phyloP scores from a whole-genome alignment of 1,140 invertebrate genomes.

The Caerostris darwini region DNA sequence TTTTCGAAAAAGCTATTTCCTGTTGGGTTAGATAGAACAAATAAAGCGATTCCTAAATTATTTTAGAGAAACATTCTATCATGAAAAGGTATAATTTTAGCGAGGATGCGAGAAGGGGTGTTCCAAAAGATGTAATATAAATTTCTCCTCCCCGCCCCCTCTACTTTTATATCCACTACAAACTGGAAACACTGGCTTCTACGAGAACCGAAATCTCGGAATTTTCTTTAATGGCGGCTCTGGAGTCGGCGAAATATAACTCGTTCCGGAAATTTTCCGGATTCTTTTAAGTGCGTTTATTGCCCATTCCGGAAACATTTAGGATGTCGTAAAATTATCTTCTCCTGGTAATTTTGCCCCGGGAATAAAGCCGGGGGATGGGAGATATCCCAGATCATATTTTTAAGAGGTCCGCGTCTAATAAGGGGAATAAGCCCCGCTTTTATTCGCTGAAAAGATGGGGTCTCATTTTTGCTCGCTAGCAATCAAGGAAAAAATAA shows the following conservation, averaged over 20 bases:
- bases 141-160: not conserved
- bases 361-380: slow-evolving; percentile 26
- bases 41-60: not conserved
- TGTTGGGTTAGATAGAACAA: not conserved
- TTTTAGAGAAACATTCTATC: not conserved
- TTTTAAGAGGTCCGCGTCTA: slow-evolving; percentile 60
- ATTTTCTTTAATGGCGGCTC: slow-evolving; percentile 63
- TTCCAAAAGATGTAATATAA: not conserved
- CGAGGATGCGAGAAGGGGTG: not conserved
- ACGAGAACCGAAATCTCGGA: slow-evolving; percentile 37
- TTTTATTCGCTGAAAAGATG: not conserved
- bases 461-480: not conserved
- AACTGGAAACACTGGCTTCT: not conserved
- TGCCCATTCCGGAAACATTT: slow-evolving; percentile 69
- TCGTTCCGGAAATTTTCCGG: slow-evolving; percentile 66
- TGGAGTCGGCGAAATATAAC: slow-evolving; percentile 3
- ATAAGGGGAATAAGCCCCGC: not conserved
- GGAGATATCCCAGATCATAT: slow-evolving; percentile 64
- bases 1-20: too few relatives aligned
- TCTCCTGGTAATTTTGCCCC: slow-evolving; percentile 57
- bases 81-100: not conserved
- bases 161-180: not conserved
- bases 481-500: slow-evolving; percentile 10
- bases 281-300: slow-evolving; percentile 74
- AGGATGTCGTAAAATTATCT: slow-evolving; percentile 74